These are phyloP conservation scores for Pelmatolapia mariae DNA, from an alignment of 2,113 vertebrate species.

Conservation along the genomic window DNA sequence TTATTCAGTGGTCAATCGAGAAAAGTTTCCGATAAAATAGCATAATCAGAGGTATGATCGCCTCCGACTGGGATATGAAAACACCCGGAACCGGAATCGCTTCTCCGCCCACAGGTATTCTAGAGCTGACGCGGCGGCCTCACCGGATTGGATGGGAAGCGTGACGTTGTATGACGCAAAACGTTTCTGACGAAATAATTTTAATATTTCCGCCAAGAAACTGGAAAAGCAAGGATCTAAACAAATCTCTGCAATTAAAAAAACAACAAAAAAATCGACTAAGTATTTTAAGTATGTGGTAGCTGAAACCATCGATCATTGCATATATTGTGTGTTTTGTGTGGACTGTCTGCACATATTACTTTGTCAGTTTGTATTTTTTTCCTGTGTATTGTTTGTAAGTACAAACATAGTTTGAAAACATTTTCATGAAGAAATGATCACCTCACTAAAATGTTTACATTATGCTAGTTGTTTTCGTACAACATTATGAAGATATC, in stretches of 20 bases:
- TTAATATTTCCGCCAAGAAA: neutral
- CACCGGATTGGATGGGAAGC: conserved; percentile 34
- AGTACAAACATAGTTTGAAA: neutral
- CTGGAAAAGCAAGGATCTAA: neutral
- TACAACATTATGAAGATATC: neutral
- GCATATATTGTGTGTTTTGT: neutral
- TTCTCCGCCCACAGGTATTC: conserved; percentile 57
- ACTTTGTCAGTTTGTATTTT: neutral
- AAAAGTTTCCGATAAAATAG: conserved; percentile 41
- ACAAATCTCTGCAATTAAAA: neutral
- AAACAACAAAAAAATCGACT: neutral
- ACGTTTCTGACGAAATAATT: neutral
- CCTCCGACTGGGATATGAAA: conserved; percentile 49
- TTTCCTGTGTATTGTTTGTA: neutral
- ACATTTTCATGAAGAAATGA: neutral
- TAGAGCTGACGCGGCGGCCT: conserved; percentile 27
- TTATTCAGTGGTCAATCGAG: conserved; percentile 15
- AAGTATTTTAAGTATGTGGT: neutral
- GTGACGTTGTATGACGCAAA: conserved; percentile 26
- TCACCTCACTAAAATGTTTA: neutral
- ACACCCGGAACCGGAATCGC: conserved; percentile 72
- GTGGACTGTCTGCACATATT: neutral
- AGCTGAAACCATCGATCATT: neutral
- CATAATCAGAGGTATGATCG: conserved; percentile 53
- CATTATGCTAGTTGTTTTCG: neutral